Base-by-base conservation (phyloP, 2,113 vertebrate genomes). In the Agapornis roseicollis region DNA sequence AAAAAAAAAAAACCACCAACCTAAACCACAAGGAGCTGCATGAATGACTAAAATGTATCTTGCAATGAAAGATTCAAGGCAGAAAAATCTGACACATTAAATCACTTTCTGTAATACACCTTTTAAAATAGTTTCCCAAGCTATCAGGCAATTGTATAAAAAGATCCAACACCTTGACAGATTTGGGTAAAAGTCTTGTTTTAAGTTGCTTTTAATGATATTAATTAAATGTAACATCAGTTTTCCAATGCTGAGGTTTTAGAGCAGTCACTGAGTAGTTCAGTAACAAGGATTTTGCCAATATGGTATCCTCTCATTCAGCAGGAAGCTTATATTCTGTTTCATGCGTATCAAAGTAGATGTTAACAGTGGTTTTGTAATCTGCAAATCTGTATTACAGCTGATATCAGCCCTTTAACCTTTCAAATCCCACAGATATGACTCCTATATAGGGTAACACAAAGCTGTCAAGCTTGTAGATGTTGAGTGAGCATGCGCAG, bases 341-440 rank as follows among this genome's bases (percentile, higher is more conserved):
- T 88, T 12, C 41, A 35, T 83, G 80, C 1, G 0, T 50, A 90
- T 95, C 82, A 83, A 28, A 93, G 71, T 70, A 78, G 63, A 85
- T 91, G 93, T 73, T 93, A 74, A 71, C 76, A 86, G 58, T 60
- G 69, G 71, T 73, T 94, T 84, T 94, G 24, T 95, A 97, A 96
- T 95, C 93, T 93, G 80, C 31, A 95, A 94, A 95, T 96, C 96
- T 96, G 89, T 85, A 71, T 88, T 95, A 93, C 60, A 90, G 71
- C 82, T 86, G 79, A 80, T 96, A 88, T 16, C 77, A 91, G 80
- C 85, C 82, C 88, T 94, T 94, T 93, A 83, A 95, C 94, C 94
- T 96, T 86, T 80, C 76, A 90, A 16, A 88, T 93, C 92, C 95
- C 82, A 81, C 56, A 84, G 88, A 90, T 86, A 70, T 10, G 64